Base-by-base conservation (phyloP, 2,797 vertebrate genomes). In the Moxostoma hubbsi region DNA sequence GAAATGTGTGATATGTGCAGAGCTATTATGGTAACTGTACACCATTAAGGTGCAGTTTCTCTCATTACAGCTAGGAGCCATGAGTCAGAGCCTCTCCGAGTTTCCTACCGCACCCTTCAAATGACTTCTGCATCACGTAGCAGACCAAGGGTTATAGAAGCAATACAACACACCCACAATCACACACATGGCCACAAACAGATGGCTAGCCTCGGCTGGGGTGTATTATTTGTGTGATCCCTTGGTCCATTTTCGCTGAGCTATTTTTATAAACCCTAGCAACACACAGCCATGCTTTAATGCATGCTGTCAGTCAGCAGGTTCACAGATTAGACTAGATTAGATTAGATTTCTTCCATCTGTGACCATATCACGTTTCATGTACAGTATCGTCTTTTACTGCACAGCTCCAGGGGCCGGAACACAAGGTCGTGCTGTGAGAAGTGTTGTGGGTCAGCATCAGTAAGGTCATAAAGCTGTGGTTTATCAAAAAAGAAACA, bases 231-330 rank as follows among this genome's bases (percentile, higher is more conserved):
- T 75, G 81, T 73, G 79, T 80, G 72, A 75, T 81, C 77, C 74
- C 76, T 80, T 50, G 46, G 46, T 72, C 50, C 62, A 63, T 77
- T 62, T 51, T 55, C 73, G 63, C 77, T 1, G 53, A 54, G 77
- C 83, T 83, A 85, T 85, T 86, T 86, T 86, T 82, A 84, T 80
- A 75, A 65, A 36, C 54, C 64, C 79, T 85, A 83, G 45, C 77
- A 81, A 78, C 78, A 75, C 81, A 68, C 73, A 24, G 81, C 76
- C 65, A 73, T 84, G 71, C 76, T 79, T 85, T 85, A 88, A 82
- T 86, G 81, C 89, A 88, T 84, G 86, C 82, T 87, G 85, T 87
- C 90, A 89, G 85, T 89, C 89, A 88, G 85, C 89, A 82, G 83
- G 77, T 82, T 87, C 84, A 87, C 75, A 86, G 82, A 90, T 89